A percentile compares a stretch with the other conserved stretches of the same genome.
These are phyloP conservation scores for Microcebus tavaratra DNA, from an alignment of 2,113 vertebrate genomes.

Conservation along the genomic window DNA sequence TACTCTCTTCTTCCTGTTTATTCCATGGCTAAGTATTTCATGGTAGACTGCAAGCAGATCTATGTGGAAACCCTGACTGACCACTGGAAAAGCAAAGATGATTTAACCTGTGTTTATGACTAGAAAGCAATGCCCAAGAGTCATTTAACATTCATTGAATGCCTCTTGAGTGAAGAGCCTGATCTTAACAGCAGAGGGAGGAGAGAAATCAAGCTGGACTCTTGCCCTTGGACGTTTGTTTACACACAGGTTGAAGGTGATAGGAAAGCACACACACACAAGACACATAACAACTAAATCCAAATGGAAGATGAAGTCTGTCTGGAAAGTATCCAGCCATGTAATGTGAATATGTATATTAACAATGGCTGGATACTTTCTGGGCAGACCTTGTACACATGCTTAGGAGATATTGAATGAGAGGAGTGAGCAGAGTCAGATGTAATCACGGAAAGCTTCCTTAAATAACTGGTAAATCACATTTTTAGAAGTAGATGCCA, in stretches of 20 bases:
- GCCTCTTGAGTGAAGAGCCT: neutral
- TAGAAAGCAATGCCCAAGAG: neutral
- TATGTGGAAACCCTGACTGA: neutral
- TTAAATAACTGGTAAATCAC: neutral
- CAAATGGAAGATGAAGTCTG: neutral
- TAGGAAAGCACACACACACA: neutral
- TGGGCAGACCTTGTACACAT: neutral
- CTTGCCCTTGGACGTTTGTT: neutral
- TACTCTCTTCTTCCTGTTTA: neutral
- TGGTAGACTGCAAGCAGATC: neutral
- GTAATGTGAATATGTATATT: too few relatives aligned
- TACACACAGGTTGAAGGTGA: neutral
- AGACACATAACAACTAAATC: neutral
- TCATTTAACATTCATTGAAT: neutral
- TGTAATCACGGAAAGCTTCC: neutral
- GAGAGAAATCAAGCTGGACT: neutral
- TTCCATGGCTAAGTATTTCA: neutral
- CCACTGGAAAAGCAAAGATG: neutral
- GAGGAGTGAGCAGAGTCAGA: neutral
- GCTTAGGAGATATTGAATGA: neutral
- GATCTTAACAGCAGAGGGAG: neutral
- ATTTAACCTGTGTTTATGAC: neutral
- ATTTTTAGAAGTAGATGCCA: neutral
- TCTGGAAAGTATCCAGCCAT: too few relatives aligned
- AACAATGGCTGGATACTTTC: too few relatives aligned